phyloP scores from a whole-genome alignment of 2,797 vertebrate genomes.

The Crocodylus rhombifer region DNA sequence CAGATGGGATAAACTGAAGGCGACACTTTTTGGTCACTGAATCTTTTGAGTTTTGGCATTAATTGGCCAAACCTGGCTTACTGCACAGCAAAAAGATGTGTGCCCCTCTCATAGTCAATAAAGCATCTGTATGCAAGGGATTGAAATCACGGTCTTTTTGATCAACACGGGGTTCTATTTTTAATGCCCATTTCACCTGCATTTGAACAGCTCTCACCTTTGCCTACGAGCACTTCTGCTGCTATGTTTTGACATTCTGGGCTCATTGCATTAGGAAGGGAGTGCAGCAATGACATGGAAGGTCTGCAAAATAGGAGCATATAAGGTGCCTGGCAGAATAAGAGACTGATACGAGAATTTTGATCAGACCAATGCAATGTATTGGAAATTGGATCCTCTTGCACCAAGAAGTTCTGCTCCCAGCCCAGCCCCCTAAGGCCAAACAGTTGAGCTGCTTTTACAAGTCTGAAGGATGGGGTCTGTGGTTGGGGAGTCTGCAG shows the following conservation, averaged over 20 bases:
- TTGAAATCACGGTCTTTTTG: not conserved
- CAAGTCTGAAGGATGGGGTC: not conserved
- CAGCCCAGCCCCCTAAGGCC: too few relatives aligned
- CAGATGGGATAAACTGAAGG: too few relatives aligned
- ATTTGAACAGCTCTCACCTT: not conserved
- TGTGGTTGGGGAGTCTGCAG: not conserved
- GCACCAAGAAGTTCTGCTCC: not conserved
- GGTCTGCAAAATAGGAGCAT: not conserved
- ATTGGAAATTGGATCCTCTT: not conserved
- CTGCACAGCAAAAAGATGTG: too few relatives aligned
- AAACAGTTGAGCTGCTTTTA: not conserved
- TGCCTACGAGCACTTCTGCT: accelerated
- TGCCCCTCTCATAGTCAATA: not conserved
- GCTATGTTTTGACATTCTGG: not conserved
- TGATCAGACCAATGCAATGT: accelerated
- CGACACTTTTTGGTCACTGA: too few relatives aligned
- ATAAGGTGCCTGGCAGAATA: not conserved
- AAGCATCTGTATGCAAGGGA: not conserved
- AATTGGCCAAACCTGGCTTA: too few relatives aligned
- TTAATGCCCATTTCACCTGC: not conserved
- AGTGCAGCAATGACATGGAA: not conserved
- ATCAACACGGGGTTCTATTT: accelerated
- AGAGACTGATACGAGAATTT: not conserved
- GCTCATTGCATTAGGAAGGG: not conserved
- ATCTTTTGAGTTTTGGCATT: too few relatives aligned